phyloP scores from a whole-genome alignment of 2,888 invertebrate species.

The Agriopis leucophaearia region DNA sequence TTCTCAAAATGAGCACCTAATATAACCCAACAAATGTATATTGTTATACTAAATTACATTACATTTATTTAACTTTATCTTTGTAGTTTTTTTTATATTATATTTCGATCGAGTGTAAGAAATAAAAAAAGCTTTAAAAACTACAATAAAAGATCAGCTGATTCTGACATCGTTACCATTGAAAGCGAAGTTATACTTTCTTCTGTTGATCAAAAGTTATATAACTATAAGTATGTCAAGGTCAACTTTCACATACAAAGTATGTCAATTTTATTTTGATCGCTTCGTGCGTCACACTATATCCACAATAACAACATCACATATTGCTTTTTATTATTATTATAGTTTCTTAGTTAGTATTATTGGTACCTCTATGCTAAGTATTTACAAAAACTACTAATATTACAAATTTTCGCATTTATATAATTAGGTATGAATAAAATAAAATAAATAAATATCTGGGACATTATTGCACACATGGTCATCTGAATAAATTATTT shows the following conservation, averaged over 20 bases:
- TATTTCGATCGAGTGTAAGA: background rate
- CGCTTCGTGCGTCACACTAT: background rate
- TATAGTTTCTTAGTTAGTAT: background rate
- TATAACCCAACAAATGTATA: background rate
- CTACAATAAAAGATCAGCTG: background rate
- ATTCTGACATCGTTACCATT: slow-evolving; percentile 4
- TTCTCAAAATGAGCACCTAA: background rate
- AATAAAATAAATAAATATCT: no score
- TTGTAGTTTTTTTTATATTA: no score
- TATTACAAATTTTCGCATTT: no score
- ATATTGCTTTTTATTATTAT: slow-evolving; percentile 1
- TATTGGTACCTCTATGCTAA: background rate
- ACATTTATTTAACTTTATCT: background rate
- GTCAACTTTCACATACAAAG: slow-evolving; percentile 41
- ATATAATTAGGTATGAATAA: no score
- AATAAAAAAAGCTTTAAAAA: background rate
- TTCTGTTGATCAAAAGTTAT: slow-evolving; percentile 25
- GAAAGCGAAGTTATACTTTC: slow-evolving; percentile 39
- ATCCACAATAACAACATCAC: background rate
- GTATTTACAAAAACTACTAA: no score
- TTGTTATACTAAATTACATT: background rate
- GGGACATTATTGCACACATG: no score
- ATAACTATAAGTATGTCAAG: slow-evolving; percentile 40
- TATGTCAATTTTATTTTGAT: slow-evolving; percentile 24
- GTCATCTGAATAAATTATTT: no score